Evolutionary conservation across 2,797 vertebrate species (phyloP), one percentile per base, ranked within the genome.

Genomic region (Leucoraja ocellata): DNA sequence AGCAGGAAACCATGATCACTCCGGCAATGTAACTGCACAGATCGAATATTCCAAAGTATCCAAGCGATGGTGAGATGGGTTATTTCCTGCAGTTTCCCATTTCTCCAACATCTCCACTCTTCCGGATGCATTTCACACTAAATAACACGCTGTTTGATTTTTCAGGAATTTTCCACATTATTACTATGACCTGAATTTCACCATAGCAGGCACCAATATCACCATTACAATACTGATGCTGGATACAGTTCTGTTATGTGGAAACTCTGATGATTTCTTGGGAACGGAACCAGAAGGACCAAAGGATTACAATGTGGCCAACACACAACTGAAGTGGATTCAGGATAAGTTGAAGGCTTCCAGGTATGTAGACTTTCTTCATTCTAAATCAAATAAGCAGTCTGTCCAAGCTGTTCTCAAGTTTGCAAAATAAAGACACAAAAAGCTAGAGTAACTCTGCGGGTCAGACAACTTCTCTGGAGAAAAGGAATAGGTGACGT

Each of bases 1-100:
- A 79, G 98, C 98, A 13, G 98, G 98, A 36, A 99, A 99, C 94
- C 98, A 99, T 0, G 98, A 99, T 95, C 98, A 99, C 23, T 95
- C 96, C 0, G 98, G 98, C 2, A 99, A 98, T 0, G 97, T 99
- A 91, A 96, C 96, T 0, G 98, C 98, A 0, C 98, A 99, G 95
- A 98, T 99, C 0, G 97, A 98, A 1, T 99, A 99, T 95, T 97
- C 96, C 94, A 95, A 94, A 1, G 95, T 93, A 93, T 99, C 98
- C 28, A 95, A 96, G 46, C 95, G 98, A 95, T 99, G 98, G 98
- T 99, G 94, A 96, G 96, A 46, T 28, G 25, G 32, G 68, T 68
- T 71, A 39, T 36, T n/a, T 25, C 71, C 80, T 39, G 73, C 32
- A 46, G 18, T 71, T 83, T 93, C 93, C 93, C 80, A 63, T 80